Conservation (phyloP, 2,797 vertebrate genomes). For the Etheostoma perlongum region DNA sequence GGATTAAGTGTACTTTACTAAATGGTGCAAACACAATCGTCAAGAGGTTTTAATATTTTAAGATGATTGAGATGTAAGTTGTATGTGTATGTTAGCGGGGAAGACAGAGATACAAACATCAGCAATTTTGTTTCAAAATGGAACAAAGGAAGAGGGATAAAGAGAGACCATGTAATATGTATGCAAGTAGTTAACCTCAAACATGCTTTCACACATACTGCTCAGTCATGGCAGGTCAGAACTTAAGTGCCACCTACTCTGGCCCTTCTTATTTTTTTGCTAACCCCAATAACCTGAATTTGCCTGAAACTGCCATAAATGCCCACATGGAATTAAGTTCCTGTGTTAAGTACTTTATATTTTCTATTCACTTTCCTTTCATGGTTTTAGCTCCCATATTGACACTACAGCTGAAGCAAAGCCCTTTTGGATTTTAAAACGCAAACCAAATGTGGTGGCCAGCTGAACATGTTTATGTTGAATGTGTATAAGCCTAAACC, state of each 20-base stretch:
- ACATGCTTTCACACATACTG: conserved; percentile 49
- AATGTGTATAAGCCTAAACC: background rate
- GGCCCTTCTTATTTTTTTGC: conserved; percentile 56
- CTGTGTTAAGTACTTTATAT: background rate
- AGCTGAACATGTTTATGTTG: background rate
- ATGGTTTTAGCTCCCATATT: background rate
- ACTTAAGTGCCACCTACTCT: conserved; percentile 49
- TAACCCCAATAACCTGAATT: conserved; percentile 44
- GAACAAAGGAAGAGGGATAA: conserved; percentile 58
- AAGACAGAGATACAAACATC: conserved; percentile 7
- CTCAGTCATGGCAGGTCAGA: conserved; percentile 60
- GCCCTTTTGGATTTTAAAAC: background rate
- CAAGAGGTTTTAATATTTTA: background rate
- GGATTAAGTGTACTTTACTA: background rate
- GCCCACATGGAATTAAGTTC: conserved; percentile 20
- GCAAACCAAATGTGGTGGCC: background rate
- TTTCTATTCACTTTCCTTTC: background rate
- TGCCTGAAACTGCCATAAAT: conserved; percentile 29
- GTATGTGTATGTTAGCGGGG: background rate
- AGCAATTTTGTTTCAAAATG: conserved; percentile 24
- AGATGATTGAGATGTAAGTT: background rate
- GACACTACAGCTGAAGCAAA: background rate
- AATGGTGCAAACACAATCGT: background rate
- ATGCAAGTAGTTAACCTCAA: conserved; percentile 73
- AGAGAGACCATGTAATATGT: conserved; percentile 73